Evolutionary conservation across 2,888 invertebrate genomes (phyloP), one percentile per base, ranked within the genome.

Genomic region (Himalopsyche anomala): DNA sequence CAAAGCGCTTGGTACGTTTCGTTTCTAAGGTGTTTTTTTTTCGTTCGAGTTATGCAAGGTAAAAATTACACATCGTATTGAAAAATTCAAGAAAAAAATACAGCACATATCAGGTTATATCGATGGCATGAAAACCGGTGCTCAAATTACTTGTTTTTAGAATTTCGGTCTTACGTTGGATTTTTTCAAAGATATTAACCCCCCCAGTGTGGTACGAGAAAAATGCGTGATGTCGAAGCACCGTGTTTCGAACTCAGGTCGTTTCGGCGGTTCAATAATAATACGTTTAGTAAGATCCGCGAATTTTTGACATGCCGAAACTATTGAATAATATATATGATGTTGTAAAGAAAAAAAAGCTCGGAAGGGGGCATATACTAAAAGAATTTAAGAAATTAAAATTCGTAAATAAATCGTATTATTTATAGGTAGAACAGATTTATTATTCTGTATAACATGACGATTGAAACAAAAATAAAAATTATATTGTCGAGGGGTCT

Each of bases 401-500:
- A 1, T 51, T 6, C 15, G 51, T 4, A 51, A 51, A 51, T 51
- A 15, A 12, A 51, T 51, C 51, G 51, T 15, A 9, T 9, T 9
- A 9, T 11, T 2, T 9, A 11, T 2, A 45, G 9, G 45, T 45
- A 45, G 45, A 9, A 45, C 8, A 45, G 9, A 45, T 9, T 2
- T 56, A n/a, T 3, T 1, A n/a, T 56, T 5, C n/a, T 6, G n/a
- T 56, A 56, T n/a, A 19, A 17, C 2, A 6, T 56, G 9, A 19
- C 11, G 36, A 28, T 82, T n/a, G 0, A 45, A 51, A 82, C 19
- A 87, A 74, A 83, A 87, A 82, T 17, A 36, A 11, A 28, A 12
- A 28, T 1, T 28, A 28, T 11, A 36, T 15, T 87, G 87, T 86
- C 17, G 84, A 80, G 85, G 81, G 85, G 85, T 83, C 74, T 87